These are phyloP conservation scores for Cantharis lateralis DNA, from an alignment of 2,888 invertebrate genomes.

Conservation along the genomic window DNA sequence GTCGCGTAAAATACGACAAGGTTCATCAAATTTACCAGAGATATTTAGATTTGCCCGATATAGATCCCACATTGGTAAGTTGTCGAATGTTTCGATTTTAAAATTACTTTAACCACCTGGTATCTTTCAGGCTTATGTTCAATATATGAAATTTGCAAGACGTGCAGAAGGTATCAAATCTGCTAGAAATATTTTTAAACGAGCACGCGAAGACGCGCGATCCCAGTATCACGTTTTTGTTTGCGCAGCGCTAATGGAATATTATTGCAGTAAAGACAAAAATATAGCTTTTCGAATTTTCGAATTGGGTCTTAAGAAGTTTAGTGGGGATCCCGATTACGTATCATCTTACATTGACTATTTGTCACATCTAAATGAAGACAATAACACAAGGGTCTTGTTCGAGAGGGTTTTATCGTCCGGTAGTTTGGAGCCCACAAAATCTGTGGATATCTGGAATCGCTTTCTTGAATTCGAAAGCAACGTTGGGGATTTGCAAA, in stretches of 20 bases:
- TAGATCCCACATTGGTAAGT: slow-evolving; percentile 92
- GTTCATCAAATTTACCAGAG: slow-evolving; percentile 95
- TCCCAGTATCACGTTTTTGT: slow-evolving; percentile 93
- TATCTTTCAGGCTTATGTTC: slow-evolving; percentile 80
- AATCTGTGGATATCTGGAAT: slow-evolving; percentile 98
- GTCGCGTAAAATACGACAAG: slow-evolving; percentile 93
- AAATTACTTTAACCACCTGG: too few relatives aligned
- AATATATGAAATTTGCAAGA: slow-evolving; percentile 98
- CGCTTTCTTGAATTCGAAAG: slow-evolving; percentile 98
- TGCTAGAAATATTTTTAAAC: slow-evolving; percentile 91
- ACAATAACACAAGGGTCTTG: slow-evolving; percentile 98
- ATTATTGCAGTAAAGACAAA: slow-evolving; percentile 97
- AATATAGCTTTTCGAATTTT: slow-evolving; percentile 96
- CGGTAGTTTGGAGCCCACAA: slow-evolving; percentile 86
- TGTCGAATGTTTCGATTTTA: neutral
- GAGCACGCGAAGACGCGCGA: slow-evolving; percentile 87
- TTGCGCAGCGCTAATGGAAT: slow-evolving; percentile 97
- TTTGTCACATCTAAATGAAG: slow-evolving; percentile 96
- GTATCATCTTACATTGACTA: slow-evolving; percentile 96
- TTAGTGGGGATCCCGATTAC: slow-evolving; percentile 93
- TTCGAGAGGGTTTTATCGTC: slow-evolving; percentile 96
- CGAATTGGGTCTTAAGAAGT: slow-evolving; percentile 96
- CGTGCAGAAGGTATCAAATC: slow-evolving; percentile 98
- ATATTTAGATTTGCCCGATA: slow-evolving; percentile 84
- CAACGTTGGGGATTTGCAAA: slow-evolving; percentile 95